Conservation (phyloP, 2,888 invertebrate species). For the Bimastos eiseni region DNA sequence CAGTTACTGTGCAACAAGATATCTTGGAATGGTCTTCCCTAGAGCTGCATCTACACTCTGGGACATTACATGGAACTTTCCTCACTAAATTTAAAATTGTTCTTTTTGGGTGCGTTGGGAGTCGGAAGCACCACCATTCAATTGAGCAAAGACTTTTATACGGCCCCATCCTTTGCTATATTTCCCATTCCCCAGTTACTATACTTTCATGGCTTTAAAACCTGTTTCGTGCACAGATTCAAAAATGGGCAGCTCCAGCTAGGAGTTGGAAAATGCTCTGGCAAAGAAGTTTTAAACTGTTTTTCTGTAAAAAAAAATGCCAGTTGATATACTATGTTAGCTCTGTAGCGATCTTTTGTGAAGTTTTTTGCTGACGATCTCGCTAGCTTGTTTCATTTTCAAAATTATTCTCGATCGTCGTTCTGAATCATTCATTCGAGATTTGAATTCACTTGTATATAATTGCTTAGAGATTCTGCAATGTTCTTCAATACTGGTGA, state of each 20-base stretch:
- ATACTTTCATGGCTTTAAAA: not conserved
- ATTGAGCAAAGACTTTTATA: not conserved
- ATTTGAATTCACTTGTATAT: not conserved
- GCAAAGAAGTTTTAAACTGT: not conserved
- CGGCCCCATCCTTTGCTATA: not conserved
- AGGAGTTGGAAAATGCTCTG: not conserved
- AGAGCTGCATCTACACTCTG: no score
- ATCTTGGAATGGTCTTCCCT: no score
- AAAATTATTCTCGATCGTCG: not conserved
- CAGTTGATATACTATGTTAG: not conserved
- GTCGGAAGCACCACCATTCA: not conserved
- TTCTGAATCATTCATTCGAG: not conserved
- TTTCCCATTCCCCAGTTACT: not conserved
- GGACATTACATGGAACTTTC: no score
- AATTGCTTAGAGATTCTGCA: not conserved
- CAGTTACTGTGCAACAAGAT: no score
- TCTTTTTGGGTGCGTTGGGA: no score
- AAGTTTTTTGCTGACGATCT: not conserved
- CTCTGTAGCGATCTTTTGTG: not conserved
- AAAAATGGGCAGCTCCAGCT: not conserved
- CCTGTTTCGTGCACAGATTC: not conserved
- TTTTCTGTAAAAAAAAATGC: not conserved
- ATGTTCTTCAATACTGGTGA: not conserved
- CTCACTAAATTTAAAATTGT: no score
- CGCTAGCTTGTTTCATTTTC: not conserved